Base-by-base conservation (phyloP, 2,888 invertebrate genomes). In the Geotrupes spiniger region DNA sequence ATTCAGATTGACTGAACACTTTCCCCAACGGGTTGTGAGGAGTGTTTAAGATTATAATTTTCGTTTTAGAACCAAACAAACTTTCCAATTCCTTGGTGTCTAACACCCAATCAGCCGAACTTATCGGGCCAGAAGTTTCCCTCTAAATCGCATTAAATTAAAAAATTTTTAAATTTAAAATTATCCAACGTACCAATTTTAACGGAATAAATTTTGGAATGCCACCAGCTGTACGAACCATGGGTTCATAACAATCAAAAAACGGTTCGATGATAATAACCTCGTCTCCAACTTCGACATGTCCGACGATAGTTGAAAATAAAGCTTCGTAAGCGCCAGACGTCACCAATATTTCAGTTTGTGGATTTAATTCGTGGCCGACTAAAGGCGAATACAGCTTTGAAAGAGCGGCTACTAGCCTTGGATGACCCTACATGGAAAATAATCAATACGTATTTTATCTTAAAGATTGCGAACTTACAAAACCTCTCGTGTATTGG, bases 1-100 rank as follows among this genome's bases (percentile, higher is more conserved):
- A 68, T 70, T 93, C 92, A 1, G 81, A 72, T 26, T 66, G 57
- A 0, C 79, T 81, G 64, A 86, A 89, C 14, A 95, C 90, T 76
- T 99, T 99, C 36, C 99, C 99, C 0, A 94, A 72, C 0, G 99
- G 99, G 74, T 99, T 99, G 73, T 99, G 92, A 0, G 99, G 99
- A 0, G 96, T 97, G 74, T 98, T 99, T n/a, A 98, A 61, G 44
- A 99, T 88, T 1, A 99, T 85, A 72, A 90, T 85, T 78, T 99
- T 99, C 0, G 99, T 99, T 69, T 89, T 91, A 1, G 75, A 66
- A 60, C 82, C 94, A 72, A 99, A 97, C 5, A 92, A 76, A 0
- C 80, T 77, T 46, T 81, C 82, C 21, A 99, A 72, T 68, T 96
- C 93, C 4, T 79, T 74, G 46, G 84, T 82, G 69, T 99, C 93